Percentiles rank a stretch among this genome's conserved stretches.
Evolutionary conservation across 2,888 invertebrate genomes (phyloP).

Genomic region (Argynnis bischoffii): DNA sequence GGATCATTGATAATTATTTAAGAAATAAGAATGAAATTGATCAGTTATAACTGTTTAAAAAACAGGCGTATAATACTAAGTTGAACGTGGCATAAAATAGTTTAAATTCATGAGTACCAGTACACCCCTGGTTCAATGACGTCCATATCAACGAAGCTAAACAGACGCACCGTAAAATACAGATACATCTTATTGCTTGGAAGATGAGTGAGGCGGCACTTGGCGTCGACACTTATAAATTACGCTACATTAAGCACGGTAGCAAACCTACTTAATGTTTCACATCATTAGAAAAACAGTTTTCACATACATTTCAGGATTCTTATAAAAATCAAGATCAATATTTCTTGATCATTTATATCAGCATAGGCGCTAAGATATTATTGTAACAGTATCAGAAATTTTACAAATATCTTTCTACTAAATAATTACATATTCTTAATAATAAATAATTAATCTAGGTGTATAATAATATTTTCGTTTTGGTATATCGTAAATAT

Average conservation of each 20-base stretch:
- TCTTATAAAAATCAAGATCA: not conserved
- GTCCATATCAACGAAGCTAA: constrained; percentile 33
- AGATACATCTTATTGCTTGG: constrained; percentile 57
- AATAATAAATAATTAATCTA: too few relatives aligned
- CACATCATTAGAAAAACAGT: constrained; percentile 21
- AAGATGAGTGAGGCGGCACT: constrained; percentile 53
- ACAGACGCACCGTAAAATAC: constrained; percentile 46
- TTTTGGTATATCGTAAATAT: too few relatives aligned
- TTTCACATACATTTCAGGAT: not conserved
- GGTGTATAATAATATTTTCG: too few relatives aligned
- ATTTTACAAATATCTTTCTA: too few relatives aligned
- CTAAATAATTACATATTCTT: too few relatives aligned
- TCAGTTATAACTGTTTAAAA: not conserved
- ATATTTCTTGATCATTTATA: not conserved
- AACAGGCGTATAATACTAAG: not conserved
- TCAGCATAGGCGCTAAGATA: too few relatives aligned
- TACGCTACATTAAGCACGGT: constrained; percentile 64
- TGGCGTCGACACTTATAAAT: constrained; percentile 64
- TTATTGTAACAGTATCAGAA: too few relatives aligned
- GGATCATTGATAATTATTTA: not conserved
- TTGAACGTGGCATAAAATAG: not conserved
- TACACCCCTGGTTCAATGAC: constrained; percentile 40
- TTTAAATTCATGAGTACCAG: constrained; percentile 2
- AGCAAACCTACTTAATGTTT: constrained; percentile 45
- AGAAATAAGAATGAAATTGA: not conserved